phyloP scores from a whole-genome alignment of 2,113 vertebrate genomes.

The Acinonyx jubatus region DNA sequence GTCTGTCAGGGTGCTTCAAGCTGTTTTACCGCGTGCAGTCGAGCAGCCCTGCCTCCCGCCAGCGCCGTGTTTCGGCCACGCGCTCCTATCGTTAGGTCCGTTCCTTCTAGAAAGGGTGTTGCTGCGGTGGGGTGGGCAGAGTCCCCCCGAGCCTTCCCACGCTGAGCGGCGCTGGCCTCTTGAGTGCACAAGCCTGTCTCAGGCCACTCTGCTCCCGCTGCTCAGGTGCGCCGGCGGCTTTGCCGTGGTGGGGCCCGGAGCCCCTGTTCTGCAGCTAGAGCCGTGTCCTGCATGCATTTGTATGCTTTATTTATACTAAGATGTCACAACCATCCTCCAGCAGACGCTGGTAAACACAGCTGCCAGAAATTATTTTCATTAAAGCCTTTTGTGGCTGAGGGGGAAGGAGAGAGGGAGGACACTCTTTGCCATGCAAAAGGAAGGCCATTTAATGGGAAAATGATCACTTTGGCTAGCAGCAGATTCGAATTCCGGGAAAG shows the following conservation, averaged over 20 bases:
- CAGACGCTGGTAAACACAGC: slow-evolving; percentile 73
- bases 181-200: not conserved
- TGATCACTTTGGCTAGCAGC: fast-evolving
- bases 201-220: not conserved
- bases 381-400: slow-evolving; percentile 74
- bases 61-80: fast-evolving
- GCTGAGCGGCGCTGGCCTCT: not conserved
- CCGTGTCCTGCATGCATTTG: slow-evolving; percentile 44
- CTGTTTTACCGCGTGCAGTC: fast-evolving
- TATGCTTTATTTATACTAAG: slow-evolving; percentile 53
- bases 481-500: not conserved
- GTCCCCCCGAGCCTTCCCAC: not conserved
- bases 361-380: slow-evolving; percentile 82
- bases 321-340: slow-evolving; percentile 69
- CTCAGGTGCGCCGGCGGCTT: slow-evolving; percentile 38
- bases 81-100: fast-evolving
- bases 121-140: not conserved
- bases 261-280: slow-evolving; percentile 58
- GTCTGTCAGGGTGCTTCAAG: not conserved
- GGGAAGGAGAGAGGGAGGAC: slow-evolving; percentile 44
- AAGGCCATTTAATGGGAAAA: slow-evolving; percentile 36
- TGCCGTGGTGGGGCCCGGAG: slow-evolving; percentile 51
- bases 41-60: not conserved
- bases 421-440: not conserved
- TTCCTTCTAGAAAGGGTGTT: not conserved